Percentiles rank a stretch among this genome's conserved stretches.
phyloP scores from a whole-genome alignment of 1,140 invertebrate species.

The Reticulitermes speratus region DNA sequence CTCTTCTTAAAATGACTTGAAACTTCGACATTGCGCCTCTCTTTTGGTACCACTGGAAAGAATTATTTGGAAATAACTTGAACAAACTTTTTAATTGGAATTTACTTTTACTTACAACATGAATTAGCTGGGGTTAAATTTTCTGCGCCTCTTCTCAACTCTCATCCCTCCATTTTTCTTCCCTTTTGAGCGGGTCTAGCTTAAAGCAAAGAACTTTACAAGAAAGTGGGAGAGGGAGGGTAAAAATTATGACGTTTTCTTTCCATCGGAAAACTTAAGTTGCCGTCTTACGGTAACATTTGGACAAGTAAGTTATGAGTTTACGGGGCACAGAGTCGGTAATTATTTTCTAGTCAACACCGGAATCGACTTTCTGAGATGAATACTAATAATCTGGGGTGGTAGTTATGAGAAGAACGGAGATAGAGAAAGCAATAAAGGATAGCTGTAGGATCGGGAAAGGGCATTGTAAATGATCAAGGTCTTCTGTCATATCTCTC shows the following conservation, averaged over 20 bases:
- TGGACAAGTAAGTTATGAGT: background rate
- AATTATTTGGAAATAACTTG: slow-evolving; percentile 15
- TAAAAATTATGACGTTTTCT: slow-evolving; percentile 4
- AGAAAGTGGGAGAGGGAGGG: background rate
- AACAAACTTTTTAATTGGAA: slow-evolving; percentile 9
- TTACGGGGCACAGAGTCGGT: background rate
- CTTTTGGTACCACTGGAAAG: background rate
- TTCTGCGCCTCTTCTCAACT: background rate
- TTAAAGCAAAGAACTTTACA: background rate
- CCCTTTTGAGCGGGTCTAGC: background rate
- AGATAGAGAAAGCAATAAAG: background rate
- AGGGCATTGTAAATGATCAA: background rate
- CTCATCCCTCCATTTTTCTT: background rate
- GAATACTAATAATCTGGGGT: background rate
- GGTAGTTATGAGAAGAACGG: background rate
- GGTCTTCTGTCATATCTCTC: background rate
- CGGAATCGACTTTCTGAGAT: slow-evolving; percentile 3
- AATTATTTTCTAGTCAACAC: slow-evolving; percentile 19
- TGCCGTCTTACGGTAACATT: background rate
- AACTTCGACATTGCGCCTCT: slow-evolving; percentile 1
- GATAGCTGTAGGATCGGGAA: background rate
- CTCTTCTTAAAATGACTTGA: background rate
- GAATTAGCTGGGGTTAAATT: slow-evolving; percentile 7
- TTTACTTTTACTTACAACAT: slow-evolving; percentile 6
- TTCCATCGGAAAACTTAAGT: background rate